Percentiles rank a stretch among this genome's conserved stretches.
phyloP scores from a whole-genome alignment of 2,888 invertebrate species.

The Mongoloraphidia duomilia region DNA sequence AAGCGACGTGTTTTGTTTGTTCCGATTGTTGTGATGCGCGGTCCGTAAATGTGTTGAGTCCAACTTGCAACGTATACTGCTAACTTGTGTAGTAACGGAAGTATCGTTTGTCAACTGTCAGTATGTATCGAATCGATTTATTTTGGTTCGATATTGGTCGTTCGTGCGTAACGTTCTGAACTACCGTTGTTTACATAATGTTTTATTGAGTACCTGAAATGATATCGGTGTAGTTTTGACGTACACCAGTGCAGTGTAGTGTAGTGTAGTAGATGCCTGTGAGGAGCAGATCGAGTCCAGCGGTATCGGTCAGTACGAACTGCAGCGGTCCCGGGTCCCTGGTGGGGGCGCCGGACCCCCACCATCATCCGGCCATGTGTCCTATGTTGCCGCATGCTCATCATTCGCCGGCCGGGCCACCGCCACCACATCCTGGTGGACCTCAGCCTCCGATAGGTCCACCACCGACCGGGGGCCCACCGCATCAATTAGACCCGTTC shows the following conservation, averaged over 20 bases:
- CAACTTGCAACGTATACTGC: no score
- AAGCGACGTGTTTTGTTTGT: no score
- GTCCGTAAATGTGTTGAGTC: no score
- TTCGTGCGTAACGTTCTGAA: not conserved
- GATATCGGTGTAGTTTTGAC: not conserved
- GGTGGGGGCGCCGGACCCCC: constrained; percentile 23
- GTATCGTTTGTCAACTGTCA: not conserved
- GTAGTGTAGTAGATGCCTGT: constrained; percentile 13
- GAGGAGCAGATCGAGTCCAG: constrained; percentile 8
- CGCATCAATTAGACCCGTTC: constrained; percentile 34
- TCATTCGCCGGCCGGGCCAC: constrained; percentile 26
- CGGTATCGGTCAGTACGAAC: constrained; percentile 13
- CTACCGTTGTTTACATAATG: not conserved
- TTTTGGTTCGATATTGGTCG: no score
- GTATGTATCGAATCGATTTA: no score
- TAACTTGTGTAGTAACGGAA: no score
- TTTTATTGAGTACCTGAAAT: not conserved
- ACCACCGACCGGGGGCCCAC: constrained; percentile 24
- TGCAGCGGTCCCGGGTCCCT: constrained; percentile 14
- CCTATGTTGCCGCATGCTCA: constrained; percentile 25
- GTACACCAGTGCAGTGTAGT: constrained; percentile 1
- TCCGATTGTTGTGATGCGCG: no score
- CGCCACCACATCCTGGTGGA: constrained; percentile 23
- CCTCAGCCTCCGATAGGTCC: constrained; percentile 26
- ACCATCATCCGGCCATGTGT: constrained; percentile 24